Percentiles rank a stretch among this genome's conserved stretches.
These are phyloP conservation scores for Anguilla anguilla DNA, from an alignment of 2,797 vertebrate genomes.

Conservation along the genomic window DNA sequence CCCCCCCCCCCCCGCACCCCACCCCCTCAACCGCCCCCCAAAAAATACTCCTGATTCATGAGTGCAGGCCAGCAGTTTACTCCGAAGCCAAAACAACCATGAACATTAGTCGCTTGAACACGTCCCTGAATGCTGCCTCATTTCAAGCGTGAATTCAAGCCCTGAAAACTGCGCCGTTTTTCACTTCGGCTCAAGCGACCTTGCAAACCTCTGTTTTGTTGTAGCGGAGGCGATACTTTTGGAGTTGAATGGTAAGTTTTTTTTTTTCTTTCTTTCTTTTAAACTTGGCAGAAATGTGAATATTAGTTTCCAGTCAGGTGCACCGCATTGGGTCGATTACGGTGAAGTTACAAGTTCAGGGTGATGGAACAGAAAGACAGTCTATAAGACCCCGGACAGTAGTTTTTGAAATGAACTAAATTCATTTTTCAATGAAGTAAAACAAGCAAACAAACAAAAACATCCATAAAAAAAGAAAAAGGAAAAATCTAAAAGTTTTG, in stretches of 20 bases:
- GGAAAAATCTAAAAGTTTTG: background rate
- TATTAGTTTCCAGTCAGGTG: background rate
- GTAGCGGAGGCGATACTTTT: background rate
- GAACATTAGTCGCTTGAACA: slow-evolving; percentile 62
- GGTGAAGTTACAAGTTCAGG: background rate
- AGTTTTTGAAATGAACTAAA: background rate
- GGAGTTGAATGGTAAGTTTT: background rate
- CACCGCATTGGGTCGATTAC: background rate
- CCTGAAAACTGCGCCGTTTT: background rate
- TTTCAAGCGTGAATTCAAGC: slow-evolving; percentile 47
- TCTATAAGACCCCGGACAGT: background rate
- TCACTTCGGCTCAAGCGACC: background rate
- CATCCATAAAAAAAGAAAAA: background rate
- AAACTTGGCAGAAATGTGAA: background rate
- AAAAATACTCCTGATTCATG: background rate
- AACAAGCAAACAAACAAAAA: background rate
- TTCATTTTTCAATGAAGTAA: background rate
- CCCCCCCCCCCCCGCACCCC: background rate
- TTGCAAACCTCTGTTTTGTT: background rate
- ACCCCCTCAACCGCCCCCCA: background rate
- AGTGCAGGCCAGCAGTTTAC: slow-evolving; percentile 15
- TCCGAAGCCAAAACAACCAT: slow-evolving; percentile 49
- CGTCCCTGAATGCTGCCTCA: slow-evolving; percentile 44
- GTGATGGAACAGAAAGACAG: background rate
- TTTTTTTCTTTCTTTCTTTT: background rate